Base-by-base conservation (phyloP, 2,888 invertebrate species). In the Epistrophella euchroma region DNA sequence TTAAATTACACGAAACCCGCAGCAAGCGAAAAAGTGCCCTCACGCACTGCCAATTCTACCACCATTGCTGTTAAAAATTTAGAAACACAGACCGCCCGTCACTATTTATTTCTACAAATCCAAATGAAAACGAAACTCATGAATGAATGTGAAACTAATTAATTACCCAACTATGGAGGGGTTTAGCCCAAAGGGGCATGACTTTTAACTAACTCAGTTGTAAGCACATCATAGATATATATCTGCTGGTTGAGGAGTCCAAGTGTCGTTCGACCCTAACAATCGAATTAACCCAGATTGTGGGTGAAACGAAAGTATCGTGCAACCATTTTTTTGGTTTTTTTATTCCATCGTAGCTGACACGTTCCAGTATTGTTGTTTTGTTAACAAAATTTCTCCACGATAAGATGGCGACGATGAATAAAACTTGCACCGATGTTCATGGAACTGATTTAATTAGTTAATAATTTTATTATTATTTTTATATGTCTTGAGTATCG, bases 281-380 rank as follows among this genome's bases (percentile, higher is more conserved):
- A 71, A 62, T 45, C 35, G 22, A 70, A 75, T 62, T 85, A 85
- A 81, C 85, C 85, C 81, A 85, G 68, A 66, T 85, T 45, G 76
- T 70, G 43, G 81, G 81, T 73, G 81, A 81, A 85, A 68, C 76
- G 76, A 81, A 85, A 80, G 85, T 85, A 28, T 35, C 52, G 17
- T 64, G 78, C 66, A 50, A 43, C 62, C 60, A 50, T 43, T 40
- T 43, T 28, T 43, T 60, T 32, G n/a, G 6, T 47, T 56, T 17
- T n/a, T 71, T 64, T 13, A 10, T 13, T 28, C n/a, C 32, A 35
- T 40, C 22, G 37, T 60, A 22, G 4, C 40, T 60, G 78, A 78
- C 78, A 73, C 82, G 82, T 73, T 80, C 64, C 56, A 37, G 28
- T 40, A 22, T 47, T 19, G 19, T 32, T 47, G 25, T 74, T 13